Evolutionary conservation across 2,797 vertebrate genomes (phyloP), one percentile per base, ranked within the genome.

Genomic region (Monodelphis domestica): DNA sequence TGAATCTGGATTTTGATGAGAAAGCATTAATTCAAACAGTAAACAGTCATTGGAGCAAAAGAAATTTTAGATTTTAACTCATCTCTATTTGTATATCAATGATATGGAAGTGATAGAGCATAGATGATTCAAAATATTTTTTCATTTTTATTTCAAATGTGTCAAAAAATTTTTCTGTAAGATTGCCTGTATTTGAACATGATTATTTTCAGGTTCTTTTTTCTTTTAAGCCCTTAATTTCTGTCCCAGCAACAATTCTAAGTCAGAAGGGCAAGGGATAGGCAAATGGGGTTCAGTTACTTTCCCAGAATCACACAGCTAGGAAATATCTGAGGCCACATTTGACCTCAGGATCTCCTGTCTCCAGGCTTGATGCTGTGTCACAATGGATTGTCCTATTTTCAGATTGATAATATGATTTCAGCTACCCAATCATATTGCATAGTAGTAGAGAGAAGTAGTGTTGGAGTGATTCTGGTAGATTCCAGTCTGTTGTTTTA

Each of bases 1-100:
- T 87, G 92, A 26, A 15, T 88, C 89, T 4, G 51, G n/a, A 52
- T 12, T 10, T 45, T 78, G 33, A 1, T n/a, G 28, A 7, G 12
- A 0, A 0, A 9, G 53, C 4, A 12, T 59, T 5, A 12, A 0
- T 89, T 54, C 26, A 0, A 12, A 1, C 1, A 9, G 14, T 17
- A 29, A 50, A 30, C 30, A 0, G 1, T 2, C 6, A 1, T 63
- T 10, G 0, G 0, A 84, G 21, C 12, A 4, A 1, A 53, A 14
- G 30, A n/a, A 87, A 26, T 12, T 7, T 55, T 5, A 0, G 5
- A 2, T 57, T 33, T 45, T 50, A 38, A 45, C 5, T 70, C 14
- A 53, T 51, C 3, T 3, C 2, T 12, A 2, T 26, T 12, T 38
- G 52, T 45, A 52, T 4, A 2, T 45, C 17, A 11, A 2, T 21